Conservation (phyloP, 2,113 vertebrate species). For the Thalassoma bifasciatum region DNA sequence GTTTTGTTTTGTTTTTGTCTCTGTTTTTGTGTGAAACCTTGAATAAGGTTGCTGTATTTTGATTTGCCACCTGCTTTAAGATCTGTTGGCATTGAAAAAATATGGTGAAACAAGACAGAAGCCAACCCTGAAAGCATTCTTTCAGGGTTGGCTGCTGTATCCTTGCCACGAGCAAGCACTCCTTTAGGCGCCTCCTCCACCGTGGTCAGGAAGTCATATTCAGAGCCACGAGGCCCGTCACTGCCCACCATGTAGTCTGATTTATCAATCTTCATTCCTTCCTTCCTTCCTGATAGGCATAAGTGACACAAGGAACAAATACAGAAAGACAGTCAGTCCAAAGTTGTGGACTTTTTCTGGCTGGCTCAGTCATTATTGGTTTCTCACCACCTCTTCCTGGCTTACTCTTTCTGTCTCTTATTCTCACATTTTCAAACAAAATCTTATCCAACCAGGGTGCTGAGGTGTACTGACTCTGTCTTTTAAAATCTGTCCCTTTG, state of each 20-base stretch:
- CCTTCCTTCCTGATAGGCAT: no score
- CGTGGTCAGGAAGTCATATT: slow-evolving; percentile 93
- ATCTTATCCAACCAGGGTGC: background rate
- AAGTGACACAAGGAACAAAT: slow-evolving; percentile 36
- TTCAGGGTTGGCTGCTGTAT: no score
- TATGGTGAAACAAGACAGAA: background rate
- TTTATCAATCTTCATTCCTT: no score
- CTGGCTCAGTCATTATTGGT: slow-evolving; percentile 45
- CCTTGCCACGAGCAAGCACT: slow-evolving; percentile 90
- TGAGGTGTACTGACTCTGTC: slow-evolving; percentile 36
- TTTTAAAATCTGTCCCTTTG: slow-evolving; percentile 41
- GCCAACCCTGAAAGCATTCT: slow-evolving; percentile 1
- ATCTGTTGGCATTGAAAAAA: slow-evolving; percentile 6
- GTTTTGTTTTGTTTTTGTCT: no score
- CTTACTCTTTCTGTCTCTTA: slow-evolving; percentile 38
- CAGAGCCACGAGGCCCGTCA: slow-evolving; percentile 89
- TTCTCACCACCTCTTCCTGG: slow-evolving; percentile 28
- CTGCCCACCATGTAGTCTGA: slow-evolving; percentile 97
- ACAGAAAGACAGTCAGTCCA: slow-evolving; percentile 20
- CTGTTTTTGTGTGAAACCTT: background rate
- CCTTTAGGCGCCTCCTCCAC: slow-evolving; percentile 93
- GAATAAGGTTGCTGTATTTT: background rate
- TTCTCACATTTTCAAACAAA: slow-evolving; percentile 50
- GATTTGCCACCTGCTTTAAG: slow-evolving; percentile 12
- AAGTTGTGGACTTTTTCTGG: slow-evolving; percentile 43